A percentile compares a stretch with the other conserved stretches of the same genome.
phyloP scores from a whole-genome alignment of 2,888 invertebrate species.

The Xestia rhomboidea region DNA sequence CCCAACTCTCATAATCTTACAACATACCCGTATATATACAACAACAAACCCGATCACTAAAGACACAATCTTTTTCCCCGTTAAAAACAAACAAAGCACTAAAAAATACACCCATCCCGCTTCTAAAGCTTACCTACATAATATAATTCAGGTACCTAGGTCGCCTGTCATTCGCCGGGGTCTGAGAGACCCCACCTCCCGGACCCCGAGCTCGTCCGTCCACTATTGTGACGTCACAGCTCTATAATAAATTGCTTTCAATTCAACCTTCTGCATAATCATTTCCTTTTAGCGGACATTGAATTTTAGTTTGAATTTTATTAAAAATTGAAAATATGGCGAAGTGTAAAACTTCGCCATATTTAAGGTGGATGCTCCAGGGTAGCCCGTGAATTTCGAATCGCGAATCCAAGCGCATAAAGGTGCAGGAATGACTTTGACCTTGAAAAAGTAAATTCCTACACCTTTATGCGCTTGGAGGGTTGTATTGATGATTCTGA shows the following conservation, averaged over 20 bases:
- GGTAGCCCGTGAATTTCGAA: too few relatives aligned
- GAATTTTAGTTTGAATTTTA: conserved; percentile 17
- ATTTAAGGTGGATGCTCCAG: too few relatives aligned
- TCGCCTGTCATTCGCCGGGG: not conserved
- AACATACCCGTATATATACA: too few relatives aligned
- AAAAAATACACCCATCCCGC: not conserved
- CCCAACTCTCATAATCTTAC: not conserved
- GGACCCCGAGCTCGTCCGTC: not conserved
- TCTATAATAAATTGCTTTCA: conserved; percentile 32
- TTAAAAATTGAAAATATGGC: not conserved
- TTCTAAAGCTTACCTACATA: not conserved
- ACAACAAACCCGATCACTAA: not conserved
- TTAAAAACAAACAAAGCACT: not conserved
- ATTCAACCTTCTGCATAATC: conserved; percentile 30
- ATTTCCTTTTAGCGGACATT: conserved; percentile 34
- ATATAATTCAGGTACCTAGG: conserved; percentile 15
- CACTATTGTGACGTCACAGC: conserved; percentile 27
- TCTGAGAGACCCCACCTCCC: not conserved
- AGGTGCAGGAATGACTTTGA: too few relatives aligned
- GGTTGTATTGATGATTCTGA: too few relatives aligned
- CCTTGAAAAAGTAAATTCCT: too few relatives aligned
- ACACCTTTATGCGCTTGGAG: too few relatives aligned
- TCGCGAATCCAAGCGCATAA: too few relatives aligned
- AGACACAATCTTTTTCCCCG: not conserved
- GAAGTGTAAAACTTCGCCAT: too few relatives aligned